Conservation (phyloP, 2,888 invertebrate species). For the Thecophora atra region DNA sequence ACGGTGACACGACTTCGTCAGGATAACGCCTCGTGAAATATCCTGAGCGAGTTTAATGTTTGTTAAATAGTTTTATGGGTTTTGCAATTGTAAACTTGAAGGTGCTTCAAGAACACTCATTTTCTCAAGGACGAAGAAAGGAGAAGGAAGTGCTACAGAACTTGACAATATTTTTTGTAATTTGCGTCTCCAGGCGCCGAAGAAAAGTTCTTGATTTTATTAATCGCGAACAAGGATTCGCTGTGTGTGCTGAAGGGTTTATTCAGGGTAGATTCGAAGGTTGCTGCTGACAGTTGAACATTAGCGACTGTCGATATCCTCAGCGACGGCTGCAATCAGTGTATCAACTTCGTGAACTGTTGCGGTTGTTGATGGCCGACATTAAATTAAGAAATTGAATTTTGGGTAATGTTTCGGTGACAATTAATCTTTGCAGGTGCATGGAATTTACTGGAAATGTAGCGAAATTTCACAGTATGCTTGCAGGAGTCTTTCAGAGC, state of each 20-base stretch:
- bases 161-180: conserved; percentile 28
- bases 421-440: conserved; percentile 21
- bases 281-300: conserved; percentile 17
- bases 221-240: conserved; percentile 18
- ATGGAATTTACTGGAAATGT: neutral
- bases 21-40: conserved; percentile 28
- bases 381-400: conserved; percentile 35
- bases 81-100: neutral
- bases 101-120: conserved; percentile 1
- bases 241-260: neutral
- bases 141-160: conserved; percentile 12
- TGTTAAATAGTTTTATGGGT: conserved; percentile 43
- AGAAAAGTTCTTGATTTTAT: conserved; percentile 31
- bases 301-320: conserved; percentile 22
- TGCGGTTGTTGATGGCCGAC: conserved; percentile 35
- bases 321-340: neutral
- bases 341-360: conserved; percentile 25
- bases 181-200: conserved; percentile 9
- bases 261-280: neutral
- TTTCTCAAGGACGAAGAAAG: neutral
- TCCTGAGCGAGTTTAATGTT: conserved; percentile 43
- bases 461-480: neutral
- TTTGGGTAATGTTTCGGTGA: conserved; percentile 5
- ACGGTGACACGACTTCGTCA: neutral
- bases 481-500: neutral